These are phyloP conservation scores for Onychostruthus taczanowskii DNA, from an alignment of 2,113 vertebrate species.

Conservation along the genomic window DNA sequence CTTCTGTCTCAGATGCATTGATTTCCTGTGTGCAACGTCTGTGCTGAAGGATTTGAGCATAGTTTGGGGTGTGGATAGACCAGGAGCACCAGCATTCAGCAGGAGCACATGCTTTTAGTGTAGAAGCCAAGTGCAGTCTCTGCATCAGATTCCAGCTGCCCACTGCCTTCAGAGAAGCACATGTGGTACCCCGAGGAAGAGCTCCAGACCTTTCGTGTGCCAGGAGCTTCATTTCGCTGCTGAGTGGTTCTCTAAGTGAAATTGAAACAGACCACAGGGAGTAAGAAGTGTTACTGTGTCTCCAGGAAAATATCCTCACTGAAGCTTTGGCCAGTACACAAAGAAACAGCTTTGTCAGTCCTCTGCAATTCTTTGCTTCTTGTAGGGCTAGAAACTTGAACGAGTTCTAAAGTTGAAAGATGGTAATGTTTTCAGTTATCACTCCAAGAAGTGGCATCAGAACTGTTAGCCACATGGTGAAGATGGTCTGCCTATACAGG, in stretches of 20 bases:
- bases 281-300: not conserved
- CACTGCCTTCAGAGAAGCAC: not conserved
- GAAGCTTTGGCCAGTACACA: not conserved
- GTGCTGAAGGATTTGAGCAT: not conserved
- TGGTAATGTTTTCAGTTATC: not conserved
- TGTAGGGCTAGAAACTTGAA: not conserved
- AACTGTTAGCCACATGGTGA: not conserved
- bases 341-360: not conserved
- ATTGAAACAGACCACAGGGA: not conserved
- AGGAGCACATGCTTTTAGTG: not conserved
- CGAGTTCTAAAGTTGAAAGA: not conserved
- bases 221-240: not conserved
- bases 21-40: not conserved
- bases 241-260: not conserved
- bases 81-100: not conserved
- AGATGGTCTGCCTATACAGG: not conserved
- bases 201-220: not conserved
- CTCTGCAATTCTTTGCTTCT: not conserved
- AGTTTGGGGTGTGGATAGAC: not conserved
- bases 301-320: not conserved
- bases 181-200: accelerated
- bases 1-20: not conserved
- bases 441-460: not conserved
- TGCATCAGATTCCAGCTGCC: not conserved
- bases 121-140: not conserved